These are phyloP conservation scores for Strigamia crassipes DNA, from an alignment of 2,888 invertebrate species.

Conservation along the genomic window DNA sequence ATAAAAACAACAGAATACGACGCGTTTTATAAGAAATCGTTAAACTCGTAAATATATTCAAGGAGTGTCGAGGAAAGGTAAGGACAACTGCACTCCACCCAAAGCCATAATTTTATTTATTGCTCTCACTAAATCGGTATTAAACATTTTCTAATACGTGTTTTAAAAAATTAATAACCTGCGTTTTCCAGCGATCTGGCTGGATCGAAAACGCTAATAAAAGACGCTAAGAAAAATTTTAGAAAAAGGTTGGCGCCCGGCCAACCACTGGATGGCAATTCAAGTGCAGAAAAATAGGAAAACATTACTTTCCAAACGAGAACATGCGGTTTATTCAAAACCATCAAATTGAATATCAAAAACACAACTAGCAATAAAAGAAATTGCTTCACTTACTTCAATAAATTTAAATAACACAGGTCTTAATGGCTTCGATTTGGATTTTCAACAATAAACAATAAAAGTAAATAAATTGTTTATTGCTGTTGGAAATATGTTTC, in stretches of 20 bases:
- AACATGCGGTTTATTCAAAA: not conserved
- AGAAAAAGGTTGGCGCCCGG: not conserved
- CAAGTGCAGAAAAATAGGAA: not conserved
- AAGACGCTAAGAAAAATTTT: not conserved
- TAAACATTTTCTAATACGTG: not conserved
- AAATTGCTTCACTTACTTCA: not conserved
- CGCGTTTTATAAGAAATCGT: not conserved
- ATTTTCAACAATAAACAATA: not conserved
- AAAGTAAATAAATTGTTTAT: no score
- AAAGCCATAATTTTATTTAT: not conserved
- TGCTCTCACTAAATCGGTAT: not conserved
- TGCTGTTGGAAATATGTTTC: no score
- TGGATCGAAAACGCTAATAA: not conserved
- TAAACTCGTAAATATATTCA: not conserved
- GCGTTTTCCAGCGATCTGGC: no score
- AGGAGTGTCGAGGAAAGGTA: not conserved
- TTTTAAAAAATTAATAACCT: not conserved
- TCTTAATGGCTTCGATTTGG: not conserved
- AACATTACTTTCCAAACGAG: not conserved
- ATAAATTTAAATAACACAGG: not conserved
- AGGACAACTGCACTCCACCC: not conserved
- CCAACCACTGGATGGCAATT: not conserved
- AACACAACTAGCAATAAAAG: not conserved
- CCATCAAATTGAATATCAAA: not conserved
- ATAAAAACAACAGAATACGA: not conserved